Percentiles rank a stretch among this genome's conserved stretches.
Evolutionary conservation across 2,113 vertebrate genomes (phyloP).

Genomic region (Orthochromis malagaraziensis): DNA sequence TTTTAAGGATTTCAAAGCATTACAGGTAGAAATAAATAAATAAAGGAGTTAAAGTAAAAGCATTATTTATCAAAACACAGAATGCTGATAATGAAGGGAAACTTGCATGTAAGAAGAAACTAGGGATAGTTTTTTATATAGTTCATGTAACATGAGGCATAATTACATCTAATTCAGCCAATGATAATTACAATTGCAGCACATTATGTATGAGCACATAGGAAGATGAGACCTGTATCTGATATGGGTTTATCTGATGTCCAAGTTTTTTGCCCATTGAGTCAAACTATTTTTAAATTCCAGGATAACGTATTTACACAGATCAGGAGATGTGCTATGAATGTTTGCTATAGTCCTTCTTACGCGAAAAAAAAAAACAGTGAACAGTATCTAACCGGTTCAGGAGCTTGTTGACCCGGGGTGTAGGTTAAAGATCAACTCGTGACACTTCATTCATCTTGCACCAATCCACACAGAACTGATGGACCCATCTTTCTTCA

Average conservation of each 20-base stretch:
- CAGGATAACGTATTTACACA: accelerated
- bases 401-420: background rate
- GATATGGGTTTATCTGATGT: background rate
- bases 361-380: background rate
- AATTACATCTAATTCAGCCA: background rate
- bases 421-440: background rate
- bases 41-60: background rate
- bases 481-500: accelerated
- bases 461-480: background rate
- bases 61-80: background rate
- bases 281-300: background rate
- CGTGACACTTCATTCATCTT: background rate
- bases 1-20: background rate
- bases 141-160: background rate
- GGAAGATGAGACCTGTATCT: background rate
- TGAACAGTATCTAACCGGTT: background rate
- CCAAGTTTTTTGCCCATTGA: background rate
- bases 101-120: background rate
- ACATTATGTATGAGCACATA: background rate
- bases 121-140: background rate
- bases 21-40: background rate
- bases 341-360: background rate
- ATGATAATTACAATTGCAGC: accelerated
- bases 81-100: background rate
- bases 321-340: background rate